Conservation (phyloP, 2,888 invertebrate genomes). For the Macrosiphum euphorbiae region DNA sequence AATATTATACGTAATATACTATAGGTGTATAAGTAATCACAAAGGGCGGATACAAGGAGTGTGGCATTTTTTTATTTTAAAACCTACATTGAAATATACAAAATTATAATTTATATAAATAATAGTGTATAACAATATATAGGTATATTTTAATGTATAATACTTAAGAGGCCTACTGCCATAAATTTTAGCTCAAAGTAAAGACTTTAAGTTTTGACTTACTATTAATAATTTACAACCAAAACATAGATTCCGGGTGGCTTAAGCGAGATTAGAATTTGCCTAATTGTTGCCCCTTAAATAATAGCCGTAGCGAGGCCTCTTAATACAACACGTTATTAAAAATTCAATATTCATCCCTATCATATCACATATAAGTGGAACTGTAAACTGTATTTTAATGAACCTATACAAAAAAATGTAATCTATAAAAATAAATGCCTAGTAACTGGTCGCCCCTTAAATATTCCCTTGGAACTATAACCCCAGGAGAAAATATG, state of each 20-base stretch:
- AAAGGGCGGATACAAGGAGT: background rate
- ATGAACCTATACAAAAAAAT: background rate
- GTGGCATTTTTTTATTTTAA: background rate
- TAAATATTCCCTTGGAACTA: background rate
- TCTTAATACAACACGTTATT: background rate
- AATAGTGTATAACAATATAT: background rate
- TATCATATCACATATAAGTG: background rate
- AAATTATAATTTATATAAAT: background rate
- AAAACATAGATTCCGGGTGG: too few species aligned
- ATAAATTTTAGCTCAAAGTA: too few species aligned
- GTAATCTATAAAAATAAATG: background rate
- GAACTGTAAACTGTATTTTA: background rate
- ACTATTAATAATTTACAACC: too few species aligned
- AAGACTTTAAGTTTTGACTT: too few species aligned
- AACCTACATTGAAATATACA: background rate
- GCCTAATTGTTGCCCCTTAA: too few species aligned
- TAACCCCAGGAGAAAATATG: background rate
- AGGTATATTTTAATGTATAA: background rate
- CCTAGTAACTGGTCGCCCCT: too few species aligned
- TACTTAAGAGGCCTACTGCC: background rate
- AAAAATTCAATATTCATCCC: background rate
- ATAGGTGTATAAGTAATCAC: too few species aligned
- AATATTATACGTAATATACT: background rate
- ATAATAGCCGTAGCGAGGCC: too few species aligned
- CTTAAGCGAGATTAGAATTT: too few species aligned